Evolutionary conservation across 2,113 vertebrate species (phyloP), one percentile per base, ranked within the genome.

Genomic region (Scophthalmus maximus): DNA sequence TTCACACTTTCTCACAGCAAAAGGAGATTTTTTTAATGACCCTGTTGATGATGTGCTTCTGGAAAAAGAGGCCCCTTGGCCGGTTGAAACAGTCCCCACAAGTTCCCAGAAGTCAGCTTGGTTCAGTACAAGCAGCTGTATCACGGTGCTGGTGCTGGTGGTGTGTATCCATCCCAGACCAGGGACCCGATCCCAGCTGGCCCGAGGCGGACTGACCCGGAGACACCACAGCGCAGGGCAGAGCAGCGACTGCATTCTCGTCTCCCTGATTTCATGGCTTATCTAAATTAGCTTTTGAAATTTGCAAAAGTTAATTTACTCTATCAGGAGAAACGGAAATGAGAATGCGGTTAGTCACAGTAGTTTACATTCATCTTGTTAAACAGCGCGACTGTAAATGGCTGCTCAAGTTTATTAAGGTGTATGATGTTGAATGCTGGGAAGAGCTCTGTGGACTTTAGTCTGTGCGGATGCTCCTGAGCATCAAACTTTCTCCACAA

Each of bases 241-340:
- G 36, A 4, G 42, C 18, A 1, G 18, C 32, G 32, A 34, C 5
- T 34, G n/a, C 42, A 46, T 50, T 36, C 25, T 2, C 52, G 66
- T 38, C 67, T 22, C 34, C 56, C 58, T 12, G 67, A 85, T 79
- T 76, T 62, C 7, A 56, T 26, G 51, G 30, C 85, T 88, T 86
- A 89, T 90, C 87, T 90, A 83, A 87, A 90, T 86, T 57, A 83
- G 71, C 55, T 84, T 74, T 51, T 74, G 44, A 60, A 56, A 68
- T 76, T 86, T 23, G 62, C 76, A 68, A 63, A 75, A 82, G 72
- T 79, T 83, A 65, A 89, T 88, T 89, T 75, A 56, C 66, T 77
- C 40, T 83, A 79, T 89, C 81, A 49, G 81, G 62, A 14, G 57
- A 73, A 53, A 23, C 6, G 65, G 25, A 78, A 82, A 83, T 69